Evolutionary conservation across 2,113 vertebrate genomes (phyloP), one percentile per base, ranked within the genome.

Genomic region (Pedetes capensis): DNA sequence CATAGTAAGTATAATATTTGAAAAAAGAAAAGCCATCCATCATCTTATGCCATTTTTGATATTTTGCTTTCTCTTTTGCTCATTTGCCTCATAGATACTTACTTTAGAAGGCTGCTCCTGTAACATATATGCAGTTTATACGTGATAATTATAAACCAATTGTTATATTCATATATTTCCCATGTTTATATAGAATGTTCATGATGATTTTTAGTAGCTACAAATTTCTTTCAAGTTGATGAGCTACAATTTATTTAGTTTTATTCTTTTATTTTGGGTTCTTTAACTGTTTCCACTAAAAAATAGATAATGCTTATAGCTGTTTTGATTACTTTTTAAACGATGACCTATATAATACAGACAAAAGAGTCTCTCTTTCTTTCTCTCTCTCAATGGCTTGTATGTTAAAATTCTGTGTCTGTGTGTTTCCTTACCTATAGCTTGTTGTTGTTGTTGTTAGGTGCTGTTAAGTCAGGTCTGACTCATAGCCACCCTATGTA

Each of bases 181-280:
- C 72, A 20, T 93, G 39, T 63, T 72, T 74, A 49, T 34, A 37
- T 55, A 22, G 14, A 66, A 27, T 51, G 13, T 63, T 93, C 66
- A 64, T 27, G 63, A 32, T 37, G 6, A 63, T 93, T 96, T 83
- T 93, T 83, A 63, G 74, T 95, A 20, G 39, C 68, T 82, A n/a
- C 3, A n/a, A 78, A 74, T 71, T 42, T 79, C 72, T 74, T 95
- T 84, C 37, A 91, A 83, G 32, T 68, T 87, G 71, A 63, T 90
- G 29, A 75, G 42, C 5, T 23, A 79, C 37, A 55, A 69, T 96
- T 90, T 78, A 89, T 59, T 78, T 47, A 72, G 47, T 75, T n/a
- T n/a, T 79, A 55, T 68, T 64, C 3, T 4, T 90, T 93, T 82
- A 68, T 63, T 63, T 92, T 39, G 37, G 49, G 42, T 20, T 3